These are phyloP conservation scores for Torymus texanus DNA, from an alignment of 2,888 invertebrate genomes.

Conservation along the genomic window DNA sequence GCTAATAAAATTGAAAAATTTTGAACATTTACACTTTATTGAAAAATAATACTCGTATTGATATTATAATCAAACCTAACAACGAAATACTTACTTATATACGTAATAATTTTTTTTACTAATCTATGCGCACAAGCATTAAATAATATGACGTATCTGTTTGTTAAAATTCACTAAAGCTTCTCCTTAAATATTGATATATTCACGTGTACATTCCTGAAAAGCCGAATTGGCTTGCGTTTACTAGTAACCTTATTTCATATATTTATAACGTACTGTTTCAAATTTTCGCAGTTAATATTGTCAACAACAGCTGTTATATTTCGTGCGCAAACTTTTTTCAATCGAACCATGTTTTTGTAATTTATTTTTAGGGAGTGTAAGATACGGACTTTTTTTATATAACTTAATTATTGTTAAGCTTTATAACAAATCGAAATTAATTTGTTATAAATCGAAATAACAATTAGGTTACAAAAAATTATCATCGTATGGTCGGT, in stretches of 20 bases:
- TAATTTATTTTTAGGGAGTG: slow-evolving; percentile 31
- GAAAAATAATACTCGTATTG: slow-evolving; percentile 27
- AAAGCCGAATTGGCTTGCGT: slow-evolving; percentile 49
- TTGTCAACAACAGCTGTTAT: slow-evolving; percentile 12
- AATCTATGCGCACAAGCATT: neutral
- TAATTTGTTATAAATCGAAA: no score
- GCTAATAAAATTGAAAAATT: no score
- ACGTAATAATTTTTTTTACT: slow-evolving; percentile 28
- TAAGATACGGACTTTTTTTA: no score
- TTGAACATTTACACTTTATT: neutral
- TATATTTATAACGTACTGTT: slow-evolving; percentile 61
- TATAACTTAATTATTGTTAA: no score
- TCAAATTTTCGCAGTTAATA: slow-evolving; percentile 22
- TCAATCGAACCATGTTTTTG: slow-evolving; percentile 17
- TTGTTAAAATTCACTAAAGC: slow-evolving; percentile 35
- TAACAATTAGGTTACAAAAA: no score
- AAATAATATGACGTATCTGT: neutral
- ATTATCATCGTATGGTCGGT: no score
- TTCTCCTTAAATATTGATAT: slow-evolving; percentile 41
- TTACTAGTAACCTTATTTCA: slow-evolving; percentile 58
- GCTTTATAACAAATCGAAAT: no score
- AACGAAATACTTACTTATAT: slow-evolving; percentile 33
- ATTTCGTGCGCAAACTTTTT: slow-evolving; percentile 25
- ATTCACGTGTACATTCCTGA: slow-evolving; percentile 51
- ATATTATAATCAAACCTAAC: slow-evolving; percentile 29